Evolutionary conservation across 64 coral and sea anemone genomes (phyloP), one percentile per base, ranked within the genome.

Genomic region (Catalaphyllia jardinei): DNA sequence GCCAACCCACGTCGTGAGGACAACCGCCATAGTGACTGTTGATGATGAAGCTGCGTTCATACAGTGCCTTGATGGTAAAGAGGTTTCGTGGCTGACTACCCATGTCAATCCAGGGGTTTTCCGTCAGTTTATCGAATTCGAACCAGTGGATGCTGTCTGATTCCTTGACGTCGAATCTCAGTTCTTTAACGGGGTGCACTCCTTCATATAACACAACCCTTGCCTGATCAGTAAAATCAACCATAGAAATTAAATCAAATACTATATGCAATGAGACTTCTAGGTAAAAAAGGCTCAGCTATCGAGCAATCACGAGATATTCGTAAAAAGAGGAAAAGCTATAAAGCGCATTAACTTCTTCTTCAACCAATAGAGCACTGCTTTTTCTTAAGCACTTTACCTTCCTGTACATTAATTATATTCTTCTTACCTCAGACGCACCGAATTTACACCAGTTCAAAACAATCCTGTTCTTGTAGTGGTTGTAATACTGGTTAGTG

Each of bases 121-220:
- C 10, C 31, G 74, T 35, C 59, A 79, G 59, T 28, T 60, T 49
- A 20, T 39, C 25, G 33, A 7, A 13, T 62, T 57, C 46, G 59
- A 86, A 86, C 80, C 90, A 92, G 72, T 52, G 63, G 22, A 33
- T 39, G 31, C 78, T 88, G 74, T 64, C 85, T 33, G 82, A 77
- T 49, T 38, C 90, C n/a, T 20, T 38, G 12, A 29, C 90, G 20
- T 86, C 77, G 81, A 86, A 92, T 20, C 25, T 73, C 52, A 92
- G 42, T 28, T 72, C 62, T 52, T 77, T 19, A 12, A 92, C 25
- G 17, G 76, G 24, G 24, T 28, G 15, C 5, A 19, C 71, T 13
- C 29, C 31, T 61, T 78, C 14, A 27, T 88, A 78, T 1, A 88
- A 27, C 4, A 52, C 62, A 28, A 88, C 50, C 8, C 74, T 73